Evolutionary conservation across 2,888 invertebrate genomes (phyloP).

Genomic region (Cryptus armator): DNA sequence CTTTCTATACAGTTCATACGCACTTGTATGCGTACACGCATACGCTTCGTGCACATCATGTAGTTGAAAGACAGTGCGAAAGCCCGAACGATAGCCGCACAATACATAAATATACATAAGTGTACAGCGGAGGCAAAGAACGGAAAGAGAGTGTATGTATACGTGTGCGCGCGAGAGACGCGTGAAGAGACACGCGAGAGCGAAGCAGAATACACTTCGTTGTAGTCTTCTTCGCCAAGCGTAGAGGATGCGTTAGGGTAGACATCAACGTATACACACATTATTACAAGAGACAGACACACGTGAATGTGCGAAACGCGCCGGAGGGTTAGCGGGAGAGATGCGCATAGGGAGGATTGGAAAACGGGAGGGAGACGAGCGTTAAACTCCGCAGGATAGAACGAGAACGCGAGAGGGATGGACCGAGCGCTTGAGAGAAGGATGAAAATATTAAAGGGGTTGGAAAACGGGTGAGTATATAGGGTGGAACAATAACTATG

Average conservation of each 20-base stretch:
- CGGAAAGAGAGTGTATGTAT: not conserved
- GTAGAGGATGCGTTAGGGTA: conserved; percentile 1
- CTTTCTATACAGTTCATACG: conserved; percentile 8
- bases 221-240: conserved; percentile 4
- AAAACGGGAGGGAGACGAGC: conserved; percentile 30
- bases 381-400: conserved; percentile 31
- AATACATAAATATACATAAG: conserved; percentile 29
- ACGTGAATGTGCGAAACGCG: conserved; percentile 48
- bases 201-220: not conserved
- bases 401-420: conserved; percentile 35
- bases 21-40: conserved; percentile 27
- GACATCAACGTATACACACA: conserved; percentile 8
- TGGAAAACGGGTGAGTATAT: conserved; percentile 22
- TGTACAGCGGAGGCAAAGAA: conserved; percentile 17
- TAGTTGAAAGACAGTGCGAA: conserved; percentile 38
- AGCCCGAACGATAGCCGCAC: conserved; percentile 44
- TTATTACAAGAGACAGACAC: conserved; percentile 38
- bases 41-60: not conserved
- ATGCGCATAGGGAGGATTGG: conserved; percentile 29
- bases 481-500: conserved; percentile 36
- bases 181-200: conserved; percentile 17
- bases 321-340: conserved; percentile 42
- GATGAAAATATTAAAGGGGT: conserved; percentile 23
- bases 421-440: not conserved
- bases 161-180: not conserved